phyloP scores from a whole-genome alignment of 2,888 invertebrate genomes.

The Troides oblongomaculatus region DNA sequence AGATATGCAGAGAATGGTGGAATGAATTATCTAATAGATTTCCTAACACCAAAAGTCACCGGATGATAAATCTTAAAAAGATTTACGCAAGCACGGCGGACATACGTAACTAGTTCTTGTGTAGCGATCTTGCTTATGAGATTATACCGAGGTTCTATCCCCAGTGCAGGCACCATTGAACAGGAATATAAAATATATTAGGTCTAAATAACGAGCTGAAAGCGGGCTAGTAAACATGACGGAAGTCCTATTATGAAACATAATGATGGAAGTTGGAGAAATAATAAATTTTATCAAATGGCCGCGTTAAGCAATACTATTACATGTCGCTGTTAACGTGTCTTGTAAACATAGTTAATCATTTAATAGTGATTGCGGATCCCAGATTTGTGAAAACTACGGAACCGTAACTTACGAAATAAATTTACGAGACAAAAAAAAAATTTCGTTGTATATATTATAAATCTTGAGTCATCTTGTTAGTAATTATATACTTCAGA shows the following conservation, averaged over 20 bases:
- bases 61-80: slow-evolving; percentile 22
- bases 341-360: background rate
- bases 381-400: background rate
- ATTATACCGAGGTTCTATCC: slow-evolving; percentile 30
- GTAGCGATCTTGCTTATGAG: slow-evolving; percentile 41
- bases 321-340: background rate
- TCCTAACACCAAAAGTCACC: background rate
- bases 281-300: background rate
- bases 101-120: slow-evolving; percentile 40
- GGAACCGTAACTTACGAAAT: no score
- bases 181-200: slow-evolving; percentile 31
- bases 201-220: slow-evolving; percentile 23
- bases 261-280: background rate
- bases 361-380: background rate
- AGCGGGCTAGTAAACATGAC: slow-evolving; percentile 15
- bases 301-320: background rate
- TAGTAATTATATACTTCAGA: no score
- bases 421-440: no score
- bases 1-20: background rate
- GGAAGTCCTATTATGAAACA: slow-evolving; percentile 11
- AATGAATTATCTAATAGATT: slow-evolving; percentile 13
- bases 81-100: slow-evolving; percentile 39
- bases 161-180: slow-evolving; percentile 29
- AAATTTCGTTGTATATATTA: background rate
- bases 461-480: no score